phyloP scores from a whole-genome alignment of 2,113 vertebrate species.

The Acanthochromis polyacanthus region DNA sequence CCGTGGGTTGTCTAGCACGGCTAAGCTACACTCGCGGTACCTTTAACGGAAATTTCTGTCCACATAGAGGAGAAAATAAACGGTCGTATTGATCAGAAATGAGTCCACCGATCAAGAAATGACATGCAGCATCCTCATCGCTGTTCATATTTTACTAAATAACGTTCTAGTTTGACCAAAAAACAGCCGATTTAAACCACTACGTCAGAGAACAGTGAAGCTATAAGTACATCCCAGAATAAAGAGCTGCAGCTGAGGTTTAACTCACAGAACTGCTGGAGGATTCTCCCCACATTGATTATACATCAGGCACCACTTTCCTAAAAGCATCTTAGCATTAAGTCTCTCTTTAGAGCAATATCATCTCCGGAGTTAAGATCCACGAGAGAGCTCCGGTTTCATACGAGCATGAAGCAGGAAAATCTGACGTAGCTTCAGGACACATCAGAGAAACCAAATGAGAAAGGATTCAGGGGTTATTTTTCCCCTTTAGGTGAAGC shows the following conservation, averaged over 20 bases:
- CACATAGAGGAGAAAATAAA: background rate
- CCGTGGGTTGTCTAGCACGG: too few species aligned
- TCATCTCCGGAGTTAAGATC: background rate
- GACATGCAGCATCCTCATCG: too few species aligned
- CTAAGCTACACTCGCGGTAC: too few species aligned
- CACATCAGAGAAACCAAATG: too few species aligned
- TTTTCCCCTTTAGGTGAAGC: too few species aligned
- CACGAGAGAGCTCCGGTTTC: conserved; percentile 1
- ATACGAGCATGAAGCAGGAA: background rate
- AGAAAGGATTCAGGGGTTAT: too few species aligned
- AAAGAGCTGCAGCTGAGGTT: background rate
- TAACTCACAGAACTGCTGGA: background rate
- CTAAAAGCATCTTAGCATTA: conserved; percentile 15
- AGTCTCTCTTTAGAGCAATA: background rate
- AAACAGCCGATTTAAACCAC: too few species aligned
- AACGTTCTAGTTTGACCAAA: background rate
- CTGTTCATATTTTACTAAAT: background rate
- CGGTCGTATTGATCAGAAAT: background rate
- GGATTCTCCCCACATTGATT: conserved; percentile 3
- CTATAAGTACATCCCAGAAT: conserved; percentile 7
- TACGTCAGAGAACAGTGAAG: background rate
- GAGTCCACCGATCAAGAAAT: background rate
- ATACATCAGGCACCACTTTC: background rate
- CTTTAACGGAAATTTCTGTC: too few species aligned
- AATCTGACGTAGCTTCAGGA: too few species aligned